Percentiles rank a stretch among this genome's conserved stretches.
phyloP scores from a whole-genome alignment of 2,113 vertebrate genomes.

The Ptyas mucosa region DNA sequence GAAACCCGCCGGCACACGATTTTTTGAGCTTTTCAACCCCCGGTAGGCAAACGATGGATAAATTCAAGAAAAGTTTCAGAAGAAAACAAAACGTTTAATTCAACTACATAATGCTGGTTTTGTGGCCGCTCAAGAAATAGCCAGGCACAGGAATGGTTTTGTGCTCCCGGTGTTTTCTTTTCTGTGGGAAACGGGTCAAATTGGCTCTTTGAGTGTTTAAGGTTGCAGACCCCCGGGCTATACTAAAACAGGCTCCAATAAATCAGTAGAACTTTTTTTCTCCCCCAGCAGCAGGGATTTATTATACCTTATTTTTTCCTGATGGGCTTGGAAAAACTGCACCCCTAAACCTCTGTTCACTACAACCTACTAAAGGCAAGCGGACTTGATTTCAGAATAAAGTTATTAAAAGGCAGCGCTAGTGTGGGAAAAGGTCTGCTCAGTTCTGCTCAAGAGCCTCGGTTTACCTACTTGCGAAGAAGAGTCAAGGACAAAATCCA shows the following conservation, averaged over 20 bases:
- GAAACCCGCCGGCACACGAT: no score
- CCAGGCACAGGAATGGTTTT: no score
- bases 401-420: not conserved
- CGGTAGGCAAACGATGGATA: no score
- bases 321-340: not conserved
- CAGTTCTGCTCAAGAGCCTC: not conserved
- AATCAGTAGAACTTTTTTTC: not conserved
- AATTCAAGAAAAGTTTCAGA: no score
- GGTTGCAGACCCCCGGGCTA: no score
- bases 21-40: no score
- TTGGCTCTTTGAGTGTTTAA: not conserved
- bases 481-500: accelerated
- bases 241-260: not conserved
- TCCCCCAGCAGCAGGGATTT: not conserved
- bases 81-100: no score
- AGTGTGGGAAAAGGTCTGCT: no score
- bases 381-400: not conserved
- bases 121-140: no score
- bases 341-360: not conserved
- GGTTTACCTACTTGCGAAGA: not conserved
- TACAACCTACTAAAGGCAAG: not conserved
- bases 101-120: no score
- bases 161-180: no score
- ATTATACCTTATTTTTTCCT: not conserved
- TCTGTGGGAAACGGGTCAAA: no score